These are phyloP conservation scores for Coilia nasus DNA, from an alignment of 2,797 vertebrate species.

Conservation along the genomic window DNA sequence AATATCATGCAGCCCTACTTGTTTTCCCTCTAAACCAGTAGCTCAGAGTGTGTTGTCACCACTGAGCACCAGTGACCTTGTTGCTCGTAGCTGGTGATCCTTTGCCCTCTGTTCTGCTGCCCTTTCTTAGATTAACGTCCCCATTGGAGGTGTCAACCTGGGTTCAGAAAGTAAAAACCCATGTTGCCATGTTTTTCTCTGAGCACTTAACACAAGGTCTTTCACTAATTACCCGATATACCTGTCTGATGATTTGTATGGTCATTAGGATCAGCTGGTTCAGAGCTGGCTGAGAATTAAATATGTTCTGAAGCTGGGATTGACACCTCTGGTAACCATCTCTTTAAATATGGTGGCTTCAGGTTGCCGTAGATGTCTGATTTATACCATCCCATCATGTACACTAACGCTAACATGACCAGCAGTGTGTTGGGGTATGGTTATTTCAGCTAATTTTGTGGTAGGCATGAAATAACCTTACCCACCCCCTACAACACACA, in stretches of 20 bases:
- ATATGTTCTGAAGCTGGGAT: no score
- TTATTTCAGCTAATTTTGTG: slow-evolving; percentile 12
- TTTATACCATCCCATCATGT: slow-evolving; percentile 8
- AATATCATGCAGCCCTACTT: no score
- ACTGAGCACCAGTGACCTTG: background rate
- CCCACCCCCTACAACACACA: background rate
- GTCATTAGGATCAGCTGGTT: no score
- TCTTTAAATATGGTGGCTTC: background rate
- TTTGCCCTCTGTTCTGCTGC: no score
- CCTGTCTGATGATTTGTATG: no score
- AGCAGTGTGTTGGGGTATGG: background rate
- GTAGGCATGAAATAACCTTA: slow-evolving; percentile 7
- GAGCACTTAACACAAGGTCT: no score
- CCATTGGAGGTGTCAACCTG: no score
- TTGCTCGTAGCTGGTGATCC: background rate
- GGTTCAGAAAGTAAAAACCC: no score
- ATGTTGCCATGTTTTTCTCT: no score
- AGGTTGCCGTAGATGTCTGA: background rate
- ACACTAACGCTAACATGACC: background rate
- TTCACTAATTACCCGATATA: no score
- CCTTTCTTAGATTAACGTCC: no score
- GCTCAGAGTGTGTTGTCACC: background rate
- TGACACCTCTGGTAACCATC: background rate
- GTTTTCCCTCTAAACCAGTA: background rate
- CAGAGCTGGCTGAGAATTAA: no score